A percentile compares a stretch with the other conserved stretches of the same genome.
Evolutionary conservation across 2,113 vertebrate genomes (phyloP).

Genomic region (Eudyptes chrysolophus): DNA sequence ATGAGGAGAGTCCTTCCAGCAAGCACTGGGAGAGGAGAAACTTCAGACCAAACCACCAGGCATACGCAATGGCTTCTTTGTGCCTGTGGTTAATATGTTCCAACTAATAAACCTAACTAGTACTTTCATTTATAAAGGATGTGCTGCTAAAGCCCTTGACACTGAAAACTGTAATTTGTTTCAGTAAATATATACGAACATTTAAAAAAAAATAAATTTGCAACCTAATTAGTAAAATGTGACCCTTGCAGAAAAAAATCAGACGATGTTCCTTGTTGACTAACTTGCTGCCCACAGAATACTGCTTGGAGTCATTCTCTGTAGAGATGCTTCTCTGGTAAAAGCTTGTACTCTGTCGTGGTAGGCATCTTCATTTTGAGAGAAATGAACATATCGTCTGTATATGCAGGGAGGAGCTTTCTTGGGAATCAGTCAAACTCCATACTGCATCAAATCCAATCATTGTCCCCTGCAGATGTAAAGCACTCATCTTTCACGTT

Average conservation of each 20-base stretch:
- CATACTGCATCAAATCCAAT: not conserved
- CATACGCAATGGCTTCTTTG: not conserved
- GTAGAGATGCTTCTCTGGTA: not conserved
- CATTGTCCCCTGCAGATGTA: not conserved
- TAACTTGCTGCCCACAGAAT: not conserved
- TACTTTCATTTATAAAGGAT: not conserved
- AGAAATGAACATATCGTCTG: not conserved
- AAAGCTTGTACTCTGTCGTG: not conserved
- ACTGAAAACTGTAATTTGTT: not conserved
- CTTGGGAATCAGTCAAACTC: not conserved
- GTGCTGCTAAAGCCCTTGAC: not conserved
- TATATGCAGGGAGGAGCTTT: not conserved
- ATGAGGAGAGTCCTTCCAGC: not conserved
- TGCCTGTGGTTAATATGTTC: not conserved
- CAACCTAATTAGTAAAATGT: not conserved
- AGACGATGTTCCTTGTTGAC: not conserved
- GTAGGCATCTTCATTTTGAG: not conserved
- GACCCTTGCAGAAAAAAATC: not conserved
- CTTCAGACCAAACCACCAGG: not conserved
- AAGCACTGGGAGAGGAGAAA: not conserved
- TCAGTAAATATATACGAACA: not conserved
- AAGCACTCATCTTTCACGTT: not conserved
- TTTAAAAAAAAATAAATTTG: not conserved
- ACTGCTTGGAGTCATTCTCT: not conserved
- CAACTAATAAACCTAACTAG: not conserved